phyloP scores from a whole-genome alignment of 2,113 vertebrate species.

The Macrotis lagotis region DNA sequence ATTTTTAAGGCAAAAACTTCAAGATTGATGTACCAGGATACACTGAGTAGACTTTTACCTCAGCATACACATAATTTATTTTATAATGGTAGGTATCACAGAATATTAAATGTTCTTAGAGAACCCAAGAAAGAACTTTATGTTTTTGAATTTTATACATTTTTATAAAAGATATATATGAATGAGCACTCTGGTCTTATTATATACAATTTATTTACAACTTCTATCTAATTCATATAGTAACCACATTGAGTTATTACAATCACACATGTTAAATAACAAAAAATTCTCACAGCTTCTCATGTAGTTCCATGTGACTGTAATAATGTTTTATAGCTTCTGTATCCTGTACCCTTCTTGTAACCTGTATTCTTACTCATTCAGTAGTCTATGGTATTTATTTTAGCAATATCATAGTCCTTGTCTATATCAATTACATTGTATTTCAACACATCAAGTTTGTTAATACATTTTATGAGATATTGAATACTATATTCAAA shows the following conservation, averaged over 20 bases:
- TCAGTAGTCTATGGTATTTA: background rate
- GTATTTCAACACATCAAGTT: slow-evolving; percentile 42
- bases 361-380: slow-evolving; percentile 2
- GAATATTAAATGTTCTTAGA: background rate
- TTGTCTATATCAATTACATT: slow-evolving; percentile 7
- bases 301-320: slow-evolving; percentile 5
- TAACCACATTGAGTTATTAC: slow-evolving; percentile 11
- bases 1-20: slow-evolving; percentile 10
- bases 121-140: background rate
- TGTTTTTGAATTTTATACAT: background rate
- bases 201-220: slow-evolving; percentile 25
- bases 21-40: background rate
- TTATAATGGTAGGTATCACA: background rate
- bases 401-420: slow-evolving; percentile 2
- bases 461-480: slow-evolving; percentile 29
- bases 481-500: slow-evolving; percentile 36
- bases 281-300: slow-evolving; percentile 7
- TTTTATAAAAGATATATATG: slow-evolving; percentile 7
- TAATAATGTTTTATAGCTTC: slow-evolving; percentile 10
- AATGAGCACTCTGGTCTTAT: slow-evolving; percentile 1
- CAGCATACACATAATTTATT: background rate
- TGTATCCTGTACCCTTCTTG: slow-evolving; percentile 35
- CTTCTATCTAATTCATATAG: background rate
- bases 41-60: background rate
- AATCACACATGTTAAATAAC: background rate